Evolutionary conservation across 2,113 vertebrate genomes (phyloP).

Genomic region (Limanda limanda): DNA sequence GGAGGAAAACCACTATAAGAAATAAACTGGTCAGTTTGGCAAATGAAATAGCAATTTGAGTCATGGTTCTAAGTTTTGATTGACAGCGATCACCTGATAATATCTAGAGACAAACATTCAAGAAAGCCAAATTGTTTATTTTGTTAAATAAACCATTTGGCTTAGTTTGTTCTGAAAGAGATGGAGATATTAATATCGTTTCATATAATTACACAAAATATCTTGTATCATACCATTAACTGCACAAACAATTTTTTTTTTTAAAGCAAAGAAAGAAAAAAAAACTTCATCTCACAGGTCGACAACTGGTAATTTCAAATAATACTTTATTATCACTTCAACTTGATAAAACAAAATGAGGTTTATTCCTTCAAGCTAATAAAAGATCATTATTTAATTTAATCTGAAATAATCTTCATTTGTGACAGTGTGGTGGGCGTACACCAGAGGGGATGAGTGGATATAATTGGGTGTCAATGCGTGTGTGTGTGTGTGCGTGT

Average conservation of each 20-base stretch:
- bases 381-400: constrained; percentile 35
- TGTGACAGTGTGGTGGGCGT: constrained; percentile 59
- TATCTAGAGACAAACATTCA: not conserved
- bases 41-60: constrained; percentile 12
- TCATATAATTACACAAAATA: no score
- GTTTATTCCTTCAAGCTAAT: constrained; percentile 1
- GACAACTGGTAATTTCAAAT: not conserved
- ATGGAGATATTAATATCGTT: no score
- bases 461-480: constrained; percentile 70
- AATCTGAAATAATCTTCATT: constrained; percentile 48
- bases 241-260: not conserved
- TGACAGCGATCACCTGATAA: constrained; percentile 2
- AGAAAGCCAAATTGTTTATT: no score
- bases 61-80: not conserved
- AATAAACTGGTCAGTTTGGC: not conserved
- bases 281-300: not conserved
- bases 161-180: not conserved
- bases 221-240: not conserved
- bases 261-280: not conserved
- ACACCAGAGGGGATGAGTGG: constrained; percentile 52
- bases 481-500: constrained; percentile 37
- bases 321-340: not conserved
- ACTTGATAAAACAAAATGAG: not conserved
- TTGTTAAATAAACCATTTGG: no score
- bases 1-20: not conserved